Percentiles rank a stretch among this genome's conserved stretches.
Conservation (phyloP, 2,888 invertebrate species). For the Drosophila trichaetosa region DNA sequence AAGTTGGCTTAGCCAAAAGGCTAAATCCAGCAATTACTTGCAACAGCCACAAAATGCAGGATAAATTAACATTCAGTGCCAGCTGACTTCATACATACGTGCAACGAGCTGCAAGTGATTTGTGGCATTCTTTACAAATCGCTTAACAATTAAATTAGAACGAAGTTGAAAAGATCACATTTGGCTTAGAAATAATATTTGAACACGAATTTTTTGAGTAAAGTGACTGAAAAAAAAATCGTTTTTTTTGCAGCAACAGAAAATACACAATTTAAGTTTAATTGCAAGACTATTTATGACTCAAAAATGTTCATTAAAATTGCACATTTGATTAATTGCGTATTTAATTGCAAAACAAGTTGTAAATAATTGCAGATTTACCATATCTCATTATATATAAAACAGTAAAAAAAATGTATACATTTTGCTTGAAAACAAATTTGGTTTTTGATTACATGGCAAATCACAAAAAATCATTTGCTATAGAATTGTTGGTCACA, state of each 20-base stretch:
- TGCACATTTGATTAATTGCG: neutral
- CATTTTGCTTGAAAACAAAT: neutral
- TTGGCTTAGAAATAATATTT: neutral
- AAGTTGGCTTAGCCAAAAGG: constrained; percentile 24
- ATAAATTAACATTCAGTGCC: constrained; percentile 15
- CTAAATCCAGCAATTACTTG: constrained; percentile 25
- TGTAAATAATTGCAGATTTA: constrained; percentile 13
- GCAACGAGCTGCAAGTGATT: neutral
- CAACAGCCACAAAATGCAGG: constrained; percentile 31
- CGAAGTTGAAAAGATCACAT: neutral
- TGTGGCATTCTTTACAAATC: constrained; percentile 8
- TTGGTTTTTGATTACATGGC: constrained; percentile 7
- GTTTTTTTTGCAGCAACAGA: neutral
- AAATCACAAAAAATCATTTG: constrained; percentile 3
- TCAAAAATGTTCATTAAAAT: neutral
- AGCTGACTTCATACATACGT: neutral
- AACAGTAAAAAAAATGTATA: neutral
- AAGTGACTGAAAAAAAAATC: neutral
- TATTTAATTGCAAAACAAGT: constrained; percentile 11
- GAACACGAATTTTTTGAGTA: neutral
- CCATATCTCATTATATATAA: neutral
- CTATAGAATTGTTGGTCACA: neutral
- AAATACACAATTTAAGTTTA: neutral
- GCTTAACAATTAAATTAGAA: neutral
- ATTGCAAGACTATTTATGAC: neutral